phyloP scores from a whole-genome alignment of 1,140 invertebrate genomes.

The Calliopsis andreniformis region DNA sequence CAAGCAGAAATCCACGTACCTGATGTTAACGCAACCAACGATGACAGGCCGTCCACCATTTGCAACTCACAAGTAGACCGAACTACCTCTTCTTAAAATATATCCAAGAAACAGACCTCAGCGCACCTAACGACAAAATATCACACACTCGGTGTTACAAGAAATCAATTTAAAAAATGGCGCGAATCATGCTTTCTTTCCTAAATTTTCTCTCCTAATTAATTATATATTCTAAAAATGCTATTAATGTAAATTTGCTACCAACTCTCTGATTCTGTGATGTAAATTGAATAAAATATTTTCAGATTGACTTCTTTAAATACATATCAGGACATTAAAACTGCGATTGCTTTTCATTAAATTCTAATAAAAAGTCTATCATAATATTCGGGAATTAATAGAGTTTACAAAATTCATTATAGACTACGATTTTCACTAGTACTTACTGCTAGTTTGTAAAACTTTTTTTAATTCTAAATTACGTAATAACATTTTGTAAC shows the following conservation, averaged over 20 bases:
- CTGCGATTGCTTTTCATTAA: no score
- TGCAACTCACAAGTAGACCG: conserved; percentile 69
- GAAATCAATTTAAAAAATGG: conserved; percentile 30
- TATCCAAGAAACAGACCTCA: conserved; percentile 36
- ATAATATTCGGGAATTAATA: no score
- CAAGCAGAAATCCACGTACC: conserved; percentile 63
- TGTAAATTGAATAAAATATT: no score
- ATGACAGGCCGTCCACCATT: conserved; percentile 78
- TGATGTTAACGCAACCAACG: conserved; percentile 76
- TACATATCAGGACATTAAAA: no score
- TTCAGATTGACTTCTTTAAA: no score
- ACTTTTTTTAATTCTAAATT: no score
- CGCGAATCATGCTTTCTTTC: neutral
- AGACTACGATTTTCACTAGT: no score
- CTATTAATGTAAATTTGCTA: conserved; percentile 12
- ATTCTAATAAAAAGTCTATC: no score
- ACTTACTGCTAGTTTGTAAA: no score
- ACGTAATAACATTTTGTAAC: no score
- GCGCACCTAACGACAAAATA: conserved; percentile 55
- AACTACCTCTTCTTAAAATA: conserved; percentile 66
- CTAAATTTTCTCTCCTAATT: neutral
- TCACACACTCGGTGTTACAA: neutral
- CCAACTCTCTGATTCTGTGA: neutral
- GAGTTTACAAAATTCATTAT: no score
- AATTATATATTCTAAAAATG: neutral